Base-by-base conservation (phyloP, 2,797 vertebrate genomes). In the Brachyrhaphis roseni region DNA sequence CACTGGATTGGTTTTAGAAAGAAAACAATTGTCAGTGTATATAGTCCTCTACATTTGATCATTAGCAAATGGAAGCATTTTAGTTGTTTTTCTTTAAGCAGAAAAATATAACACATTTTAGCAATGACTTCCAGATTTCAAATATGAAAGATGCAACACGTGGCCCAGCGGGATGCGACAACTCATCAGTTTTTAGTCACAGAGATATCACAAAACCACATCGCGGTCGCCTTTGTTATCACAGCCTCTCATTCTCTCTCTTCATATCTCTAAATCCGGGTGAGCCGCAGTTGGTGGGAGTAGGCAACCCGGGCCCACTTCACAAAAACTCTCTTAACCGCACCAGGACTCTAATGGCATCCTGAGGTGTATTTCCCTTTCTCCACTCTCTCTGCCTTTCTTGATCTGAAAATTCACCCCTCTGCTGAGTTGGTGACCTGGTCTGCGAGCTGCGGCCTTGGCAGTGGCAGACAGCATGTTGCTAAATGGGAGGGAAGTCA, bases 401-500 rank as follows among this genome's bases (percentile, higher is more conserved):
- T 89, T 86, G 80, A 88, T 90, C 87, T 79, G 79, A 91, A 93
- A 91, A 90, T 84, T 88, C 86, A 90, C 86, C 86, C 87, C 81
- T 88, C 84, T 86, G 26, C 72, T 23, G 78, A 59, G 84, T 81
- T 31, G 84, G 85, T 82, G 85, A 92, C 90, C 89, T 62, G 87
- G 89, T 84, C 86, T 79, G 87, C 87, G 86, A 82, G 89, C 79
- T 87, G 91, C 70, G 78, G 89, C 91, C 89, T 89, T 82, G 90
- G 90, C 82, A 77, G 83, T 86, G 83, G 85, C 89, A 91, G 86
- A 90, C 87, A 74, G 88, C 55, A 80, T 78, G 81, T 89, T 88
- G 74, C 89, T 71, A 86, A 91, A 89, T 49, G 53, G 81, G 89
- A 87, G 90, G 92, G 89, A 91, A 93, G 93, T 94, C 94, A 95